phyloP scores from a whole-genome alignment of 2,113 vertebrate genomes.

The Pteropus alecto region DNA sequence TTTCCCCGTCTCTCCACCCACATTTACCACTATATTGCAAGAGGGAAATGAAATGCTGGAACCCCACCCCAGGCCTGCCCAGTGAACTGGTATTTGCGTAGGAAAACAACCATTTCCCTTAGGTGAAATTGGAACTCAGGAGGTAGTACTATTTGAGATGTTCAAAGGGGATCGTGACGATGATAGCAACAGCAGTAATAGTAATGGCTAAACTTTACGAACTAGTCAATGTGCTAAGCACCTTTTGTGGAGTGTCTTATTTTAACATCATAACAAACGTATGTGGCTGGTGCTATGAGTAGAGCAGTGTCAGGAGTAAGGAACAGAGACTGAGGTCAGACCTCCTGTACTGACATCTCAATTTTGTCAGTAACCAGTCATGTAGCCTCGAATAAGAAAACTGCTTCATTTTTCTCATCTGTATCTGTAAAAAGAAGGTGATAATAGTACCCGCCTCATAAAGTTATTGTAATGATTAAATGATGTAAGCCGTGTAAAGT shows the following conservation, averaged over 20 bases:
- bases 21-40: not conserved
- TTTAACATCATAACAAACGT: not conserved
- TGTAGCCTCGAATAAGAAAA: not conserved
- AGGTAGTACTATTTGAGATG: not conserved
- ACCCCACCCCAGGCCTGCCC: not conserved
- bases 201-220: not conserved
- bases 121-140: not conserved
- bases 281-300: not conserved
- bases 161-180: not conserved
- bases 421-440: not conserved
- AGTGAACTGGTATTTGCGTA: not conserved
- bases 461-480: not conserved
- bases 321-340: not conserved
- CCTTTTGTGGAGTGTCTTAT: not conserved
- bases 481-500: not conserved
- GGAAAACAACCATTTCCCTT: not conserved
- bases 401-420: not conserved
- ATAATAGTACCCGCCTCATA: not conserved
- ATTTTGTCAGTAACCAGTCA: not conserved
- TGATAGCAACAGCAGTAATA: not conserved
- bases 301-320: not conserved
- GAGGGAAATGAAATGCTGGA: slow-evolving; percentile 3
- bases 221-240: not conserved
- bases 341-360: not conserved
- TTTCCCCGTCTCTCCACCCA: not conserved